Conservation (phyloP, 2,797 vertebrate species). For the Setipinna tenuifilis region DNA sequence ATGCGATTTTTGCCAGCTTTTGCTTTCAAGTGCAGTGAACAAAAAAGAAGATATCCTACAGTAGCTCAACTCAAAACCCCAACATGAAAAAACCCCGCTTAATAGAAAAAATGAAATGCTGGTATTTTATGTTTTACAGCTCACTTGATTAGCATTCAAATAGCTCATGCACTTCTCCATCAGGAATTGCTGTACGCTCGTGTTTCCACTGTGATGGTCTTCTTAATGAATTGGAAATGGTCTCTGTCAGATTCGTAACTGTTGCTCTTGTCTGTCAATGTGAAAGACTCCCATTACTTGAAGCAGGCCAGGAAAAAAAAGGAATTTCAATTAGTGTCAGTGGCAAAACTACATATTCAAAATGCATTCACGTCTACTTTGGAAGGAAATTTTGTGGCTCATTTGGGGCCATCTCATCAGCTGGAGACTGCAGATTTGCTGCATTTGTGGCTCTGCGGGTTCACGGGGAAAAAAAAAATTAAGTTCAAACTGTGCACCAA, state of each 20-base stretch:
- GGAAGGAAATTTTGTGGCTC: not conserved
- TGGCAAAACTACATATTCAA: not conserved
- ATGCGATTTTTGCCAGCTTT: conserved; percentile 9
- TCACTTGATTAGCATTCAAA: conserved; percentile 68
- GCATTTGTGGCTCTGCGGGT: not conserved
- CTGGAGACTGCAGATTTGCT: not conserved
- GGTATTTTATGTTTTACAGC: conserved; percentile 46
- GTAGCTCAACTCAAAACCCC: not conserved
- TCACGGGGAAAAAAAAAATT: not conserved
- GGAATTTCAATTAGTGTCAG: not conserved
- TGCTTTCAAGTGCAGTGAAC: not conserved
- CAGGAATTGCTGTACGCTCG: conserved; percentile 55
- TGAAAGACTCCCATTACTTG: not conserved
- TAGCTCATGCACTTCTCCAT: conserved; percentile 55
- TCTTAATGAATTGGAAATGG: conserved; percentile 58
- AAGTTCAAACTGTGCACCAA: not conserved
- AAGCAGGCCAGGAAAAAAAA: not conserved
- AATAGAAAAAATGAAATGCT: not conserved
- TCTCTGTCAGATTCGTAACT: conserved; percentile 26
- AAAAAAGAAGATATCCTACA: not conserved
- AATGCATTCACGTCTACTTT: not conserved
- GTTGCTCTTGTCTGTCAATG: conserved; percentile 22
- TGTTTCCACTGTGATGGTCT: conserved; percentile 56
- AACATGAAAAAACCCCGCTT: not conserved
- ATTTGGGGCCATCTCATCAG: not conserved